phyloP scores from a whole-genome alignment of 2,113 vertebrate species.

The Aplodontia rufa region DNA sequence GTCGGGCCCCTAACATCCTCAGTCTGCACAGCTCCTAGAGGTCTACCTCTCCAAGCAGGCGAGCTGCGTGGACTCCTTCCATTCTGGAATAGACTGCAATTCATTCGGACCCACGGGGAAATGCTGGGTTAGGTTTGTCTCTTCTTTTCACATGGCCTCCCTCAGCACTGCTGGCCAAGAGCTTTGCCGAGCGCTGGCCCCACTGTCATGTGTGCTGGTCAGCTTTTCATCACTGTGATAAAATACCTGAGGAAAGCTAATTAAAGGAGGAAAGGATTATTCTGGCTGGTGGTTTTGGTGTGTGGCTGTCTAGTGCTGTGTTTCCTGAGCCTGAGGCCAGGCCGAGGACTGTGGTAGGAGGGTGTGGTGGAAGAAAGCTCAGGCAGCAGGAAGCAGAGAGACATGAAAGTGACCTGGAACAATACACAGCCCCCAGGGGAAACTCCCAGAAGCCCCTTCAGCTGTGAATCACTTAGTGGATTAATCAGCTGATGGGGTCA shows the following conservation, averaged over 20 bases:
- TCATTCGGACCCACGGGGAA: accelerated
- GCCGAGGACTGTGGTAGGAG: no score
- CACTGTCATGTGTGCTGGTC: no score
- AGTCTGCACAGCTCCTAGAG: background rate
- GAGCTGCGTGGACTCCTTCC: accelerated
- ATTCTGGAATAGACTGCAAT: background rate
- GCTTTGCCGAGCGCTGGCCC: background rate
- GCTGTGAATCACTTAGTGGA: no score
- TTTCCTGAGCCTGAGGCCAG: no score
- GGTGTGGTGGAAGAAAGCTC: background rate
- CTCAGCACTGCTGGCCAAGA: background rate
- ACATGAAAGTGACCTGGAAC: background rate
- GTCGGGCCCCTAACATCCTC: background rate
- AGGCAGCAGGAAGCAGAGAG: background rate
- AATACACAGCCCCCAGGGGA: background rate
- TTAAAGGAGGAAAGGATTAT: background rate
- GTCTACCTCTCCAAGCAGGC: no score
- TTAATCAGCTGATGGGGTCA: no score
- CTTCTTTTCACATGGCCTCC: background rate
- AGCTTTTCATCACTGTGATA: background rate
- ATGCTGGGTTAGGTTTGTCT: background rate
- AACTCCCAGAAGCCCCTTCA: no score
- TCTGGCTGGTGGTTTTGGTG: background rate
- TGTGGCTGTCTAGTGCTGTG: no score
- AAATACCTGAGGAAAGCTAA: background rate